Percentiles rank a stretch among this genome's conserved stretches.
These are phyloP conservation scores for Hemicordylus capensis DNA, from an alignment of 2,113 vertebrate genomes.

Conservation along the genomic window DNA sequence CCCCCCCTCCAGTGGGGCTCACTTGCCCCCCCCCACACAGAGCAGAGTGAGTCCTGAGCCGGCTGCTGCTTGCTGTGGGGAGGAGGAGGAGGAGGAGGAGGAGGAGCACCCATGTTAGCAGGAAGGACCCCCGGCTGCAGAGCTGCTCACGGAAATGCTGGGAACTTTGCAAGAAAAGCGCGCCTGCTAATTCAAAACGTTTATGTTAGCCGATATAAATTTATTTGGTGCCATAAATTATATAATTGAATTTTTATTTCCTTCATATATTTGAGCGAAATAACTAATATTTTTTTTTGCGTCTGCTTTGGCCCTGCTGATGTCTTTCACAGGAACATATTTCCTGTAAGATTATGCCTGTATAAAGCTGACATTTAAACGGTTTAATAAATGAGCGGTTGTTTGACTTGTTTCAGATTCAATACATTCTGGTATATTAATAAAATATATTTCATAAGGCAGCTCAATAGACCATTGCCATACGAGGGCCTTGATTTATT, in stretches of 20 bases:
- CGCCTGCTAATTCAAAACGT: constrained; percentile 68
- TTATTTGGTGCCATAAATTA: constrained; percentile 79
- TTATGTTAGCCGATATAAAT: constrained; percentile 77
- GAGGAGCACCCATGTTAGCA: no score
- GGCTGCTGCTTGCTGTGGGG: background rate
- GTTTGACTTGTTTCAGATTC: constrained; percentile 83
- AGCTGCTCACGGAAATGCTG: background rate
- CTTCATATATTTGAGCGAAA: constrained; percentile 77
- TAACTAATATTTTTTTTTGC: constrained; percentile 78
- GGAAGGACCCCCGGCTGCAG: background rate
- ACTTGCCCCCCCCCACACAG: no score
- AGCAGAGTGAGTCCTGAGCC: no score
- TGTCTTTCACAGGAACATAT: constrained; percentile 69
- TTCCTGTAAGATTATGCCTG: constrained; percentile 75
- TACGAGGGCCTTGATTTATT: constrained; percentile 82
- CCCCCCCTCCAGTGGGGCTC: no score
- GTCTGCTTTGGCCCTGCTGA: constrained; percentile 65
- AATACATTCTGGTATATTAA: constrained; percentile 79
- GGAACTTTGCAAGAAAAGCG: constrained; percentile 52
- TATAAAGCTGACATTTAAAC: constrained; percentile 79
- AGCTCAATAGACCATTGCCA: constrained; percentile 69
- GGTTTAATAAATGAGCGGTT: constrained; percentile 82
- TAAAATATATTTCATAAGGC: constrained; percentile 80
- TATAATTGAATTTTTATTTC: constrained; percentile 84
- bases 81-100: no score